Percentiles rank a stretch among this genome's conserved stretches.
Evolutionary conservation across 2,797 vertebrate species (phyloP).

Genomic region (Sorex maritimensis): DNA sequence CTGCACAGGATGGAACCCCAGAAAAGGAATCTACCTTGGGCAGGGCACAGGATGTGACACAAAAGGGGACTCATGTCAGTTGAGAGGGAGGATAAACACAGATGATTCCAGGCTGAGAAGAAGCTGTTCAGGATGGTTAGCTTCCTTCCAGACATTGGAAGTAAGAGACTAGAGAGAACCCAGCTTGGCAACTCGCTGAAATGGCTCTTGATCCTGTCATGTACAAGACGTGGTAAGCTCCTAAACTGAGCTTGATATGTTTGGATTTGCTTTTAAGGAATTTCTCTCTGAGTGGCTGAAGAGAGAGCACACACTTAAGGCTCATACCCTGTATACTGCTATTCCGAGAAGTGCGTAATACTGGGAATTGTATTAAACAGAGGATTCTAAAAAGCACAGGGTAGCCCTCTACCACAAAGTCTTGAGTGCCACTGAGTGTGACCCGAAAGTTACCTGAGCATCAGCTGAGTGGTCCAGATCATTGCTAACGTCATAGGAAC

Average conservation of each 20-base stretch:
- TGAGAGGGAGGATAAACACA: not conserved
- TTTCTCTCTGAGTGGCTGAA: not conserved
- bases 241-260: not conserved
- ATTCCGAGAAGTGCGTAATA: too few species aligned
- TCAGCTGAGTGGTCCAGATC: too few species aligned
- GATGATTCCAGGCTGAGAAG: not conserved
- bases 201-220: not conserved
- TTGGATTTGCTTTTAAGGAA: not conserved
- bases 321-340: too few species aligned
- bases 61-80: not conserved
- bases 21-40: not conserved
- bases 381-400: too few species aligned
- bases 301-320: too few species aligned
- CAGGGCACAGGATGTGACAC: not conserved
- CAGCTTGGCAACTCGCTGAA: rapidly evolving
- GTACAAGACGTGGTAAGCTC: not conserved
- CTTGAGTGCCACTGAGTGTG: too few species aligned
- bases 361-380: not conserved
- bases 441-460: too few species aligned
- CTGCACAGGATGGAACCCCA: not conserved
- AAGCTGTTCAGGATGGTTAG: not conserved
- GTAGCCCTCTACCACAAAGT: not conserved
- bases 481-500: too few species aligned
- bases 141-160: not conserved
- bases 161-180: not conserved